Evolutionary conservation across 1,140 invertebrate genomes (phyloP).

Genomic region (Panulirus ornatus): DNA sequence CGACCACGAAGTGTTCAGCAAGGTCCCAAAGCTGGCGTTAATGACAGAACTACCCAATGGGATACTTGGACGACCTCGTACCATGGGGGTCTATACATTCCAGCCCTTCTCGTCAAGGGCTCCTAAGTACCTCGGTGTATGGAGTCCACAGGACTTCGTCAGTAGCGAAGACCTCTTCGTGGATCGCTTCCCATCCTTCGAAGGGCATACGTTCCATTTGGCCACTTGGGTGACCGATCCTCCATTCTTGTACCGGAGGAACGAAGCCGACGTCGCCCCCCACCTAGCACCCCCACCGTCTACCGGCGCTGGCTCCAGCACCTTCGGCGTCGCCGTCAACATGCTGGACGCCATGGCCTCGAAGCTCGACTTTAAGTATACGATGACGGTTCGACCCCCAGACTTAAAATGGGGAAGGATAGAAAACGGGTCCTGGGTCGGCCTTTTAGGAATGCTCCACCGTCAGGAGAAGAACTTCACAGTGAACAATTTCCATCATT

Average conservation of each 20-base stretch:
- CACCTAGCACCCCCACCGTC: too few relatives aligned
- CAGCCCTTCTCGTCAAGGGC: constrained; percentile 31
- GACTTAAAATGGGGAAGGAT: constrained; percentile 44
- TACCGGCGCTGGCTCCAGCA: background rate
- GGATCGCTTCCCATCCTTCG: constrained; percentile 47
- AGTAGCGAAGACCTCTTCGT: background rate
- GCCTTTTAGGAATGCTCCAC: constrained; percentile 44
- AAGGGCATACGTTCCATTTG: constrained; percentile 36
- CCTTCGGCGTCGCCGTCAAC: constrained; percentile 24
- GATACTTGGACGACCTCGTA: background rate
- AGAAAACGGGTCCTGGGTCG: constrained; percentile 56
- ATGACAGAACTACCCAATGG: background rate
- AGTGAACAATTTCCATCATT: constrained; percentile 36
- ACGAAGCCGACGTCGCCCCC: too few relatives aligned
- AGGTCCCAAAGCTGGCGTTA: constrained; percentile 4
- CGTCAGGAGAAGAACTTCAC: constrained; percentile 50
- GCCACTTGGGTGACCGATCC: constrained; percentile 49
- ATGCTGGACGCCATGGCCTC: constrained; percentile 33
- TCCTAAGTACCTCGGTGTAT: background rate
- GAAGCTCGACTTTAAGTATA: constrained; percentile 40
- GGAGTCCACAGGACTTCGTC: background rate
- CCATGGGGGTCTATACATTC: constrained; percentile 8
- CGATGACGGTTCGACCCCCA: constrained; percentile 20
- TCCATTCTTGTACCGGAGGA: constrained; percentile 33
- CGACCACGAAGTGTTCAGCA: background rate